These are phyloP conservation scores for Tenebrosternarchus preto DNA, from an alignment of 2,113 vertebrate genomes.

Conservation along the genomic window DNA sequence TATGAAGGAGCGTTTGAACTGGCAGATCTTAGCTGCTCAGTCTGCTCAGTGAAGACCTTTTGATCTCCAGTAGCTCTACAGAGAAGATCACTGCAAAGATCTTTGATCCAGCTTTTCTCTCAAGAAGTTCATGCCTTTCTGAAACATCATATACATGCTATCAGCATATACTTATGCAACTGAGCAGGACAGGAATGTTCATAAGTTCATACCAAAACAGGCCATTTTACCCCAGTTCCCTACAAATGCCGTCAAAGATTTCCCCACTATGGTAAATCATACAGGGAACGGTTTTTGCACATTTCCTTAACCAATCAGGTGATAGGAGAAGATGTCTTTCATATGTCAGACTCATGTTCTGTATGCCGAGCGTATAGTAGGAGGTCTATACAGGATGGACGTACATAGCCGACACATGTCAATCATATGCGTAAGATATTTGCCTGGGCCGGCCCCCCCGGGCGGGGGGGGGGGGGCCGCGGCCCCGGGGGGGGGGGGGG, in stretches of 20 bases:
- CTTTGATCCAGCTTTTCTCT: background rate
- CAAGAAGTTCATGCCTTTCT: background rate
- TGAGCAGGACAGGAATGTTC: background rate
- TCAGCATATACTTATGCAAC: background rate
- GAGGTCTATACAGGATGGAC: background rate
- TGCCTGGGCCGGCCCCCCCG: background rate
- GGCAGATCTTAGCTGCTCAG: background rate
- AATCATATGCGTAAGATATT: conserved; percentile 14
- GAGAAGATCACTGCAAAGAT: background rate
- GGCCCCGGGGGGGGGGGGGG: too few relatives aligned
- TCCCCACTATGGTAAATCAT: background rate
- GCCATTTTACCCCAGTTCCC: background rate
- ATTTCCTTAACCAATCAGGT: background rate
- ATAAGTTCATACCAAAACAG: background rate
- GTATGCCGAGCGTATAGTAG: background rate
- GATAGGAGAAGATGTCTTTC: conserved; percentile 28
- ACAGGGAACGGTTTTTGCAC: conserved; percentile 5
- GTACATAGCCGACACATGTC: conserved; percentile 37
- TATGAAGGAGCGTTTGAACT: background rate
- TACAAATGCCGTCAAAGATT: background rate
- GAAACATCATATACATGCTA: background rate
- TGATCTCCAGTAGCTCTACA: background rate
- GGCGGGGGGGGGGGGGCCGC: too few relatives aligned
- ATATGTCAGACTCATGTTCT: conserved; percentile 12
- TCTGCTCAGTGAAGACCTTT: too few relatives aligned